These are phyloP conservation scores for Lycopodina hypogea DNA, from an alignment of 37 sponge, comb jelly and placozoan species.

Conservation along the genomic window DNA sequence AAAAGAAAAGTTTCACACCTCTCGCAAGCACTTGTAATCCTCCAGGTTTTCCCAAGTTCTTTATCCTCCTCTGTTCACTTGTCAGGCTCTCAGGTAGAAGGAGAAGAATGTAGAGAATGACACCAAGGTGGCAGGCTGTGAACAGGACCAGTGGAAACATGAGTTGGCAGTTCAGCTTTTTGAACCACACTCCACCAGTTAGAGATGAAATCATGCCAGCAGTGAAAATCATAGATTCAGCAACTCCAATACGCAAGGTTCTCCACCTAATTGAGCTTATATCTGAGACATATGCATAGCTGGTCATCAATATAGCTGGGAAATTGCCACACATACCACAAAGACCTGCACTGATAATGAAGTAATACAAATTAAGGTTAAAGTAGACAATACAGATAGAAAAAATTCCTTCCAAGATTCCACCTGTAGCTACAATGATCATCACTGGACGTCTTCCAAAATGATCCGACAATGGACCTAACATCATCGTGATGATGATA, in stretches of 20 bases:
- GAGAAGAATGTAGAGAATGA: slow-evolving; percentile 30
- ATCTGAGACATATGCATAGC: slow-evolving; percentile 49
- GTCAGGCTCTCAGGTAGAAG: slow-evolving; percentile 46
- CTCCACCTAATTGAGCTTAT: slow-evolving; percentile 31
- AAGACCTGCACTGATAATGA: slow-evolving; percentile 2
- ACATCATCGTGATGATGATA: slow-evolving; percentile 27
- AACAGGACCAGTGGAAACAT: slow-evolving; percentile 8
- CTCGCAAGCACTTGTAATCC: not conserved
- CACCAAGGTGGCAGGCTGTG: not conserved
- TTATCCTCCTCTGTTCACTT: not conserved
- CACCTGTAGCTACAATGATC: slow-evolving; percentile 13
- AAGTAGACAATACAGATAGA: slow-evolving; percentile 22
- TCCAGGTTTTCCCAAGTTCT: not conserved
- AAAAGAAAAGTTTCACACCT: slow-evolving; percentile 46
- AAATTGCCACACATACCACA: slow-evolving; percentile 38
- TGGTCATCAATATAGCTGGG: slow-evolving; percentile 29
- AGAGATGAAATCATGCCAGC: slow-evolving; percentile 21
- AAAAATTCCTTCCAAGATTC: not conserved
- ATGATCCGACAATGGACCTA: slow-evolving; percentile 47
- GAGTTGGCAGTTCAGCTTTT: slow-evolving; percentile 39
- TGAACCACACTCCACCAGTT: slow-evolving; percentile 31
- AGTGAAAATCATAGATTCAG: slow-evolving; percentile 28
- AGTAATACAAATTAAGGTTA: slow-evolving; percentile 11
- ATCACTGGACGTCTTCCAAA: slow-evolving; percentile 46
- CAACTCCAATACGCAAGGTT: slow-evolving; percentile 48